Evolutionary conservation across 2,888 invertebrate species (phyloP), one percentile per base, ranked within the genome.

Genomic region (Latrodectus hesperus): DNA sequence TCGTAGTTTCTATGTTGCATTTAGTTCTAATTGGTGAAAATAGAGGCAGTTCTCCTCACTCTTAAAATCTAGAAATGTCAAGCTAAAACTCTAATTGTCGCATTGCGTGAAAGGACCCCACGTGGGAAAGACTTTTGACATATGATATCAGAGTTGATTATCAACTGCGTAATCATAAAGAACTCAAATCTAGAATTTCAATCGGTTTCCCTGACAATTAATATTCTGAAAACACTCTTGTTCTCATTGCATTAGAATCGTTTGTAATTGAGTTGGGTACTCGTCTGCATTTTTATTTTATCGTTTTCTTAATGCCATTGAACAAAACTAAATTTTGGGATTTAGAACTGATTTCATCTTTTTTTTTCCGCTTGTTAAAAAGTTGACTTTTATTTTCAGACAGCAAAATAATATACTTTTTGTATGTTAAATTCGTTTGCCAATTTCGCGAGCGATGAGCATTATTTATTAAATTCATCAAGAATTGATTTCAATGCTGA

Each of bases 51-150:
- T 14, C 12, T 60, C 6, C 6, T 60, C n/a, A n/a, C 60, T 60
- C 14, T 12, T 16, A 60, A 60, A 60, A 60, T 60, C 60, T 60
- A 12, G 60, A 60, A 60, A 60, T n/a, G 60, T 60, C 60, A 60
- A 38, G 0, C 60, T 60, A n/a, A 60, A 22, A 22, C 65, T 76
- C 38, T 76, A 65, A 76, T 65, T 65, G 76, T 60, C 65, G 11
- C n/a, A 76, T 76, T 51, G 76, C 76, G 76, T 76, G 76, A 65
- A 76, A n/a, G 49, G 65, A 65, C 76, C 65, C 64, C 76, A 55
- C 65, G n/a, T 12, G n/a, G n/a, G n/a, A n/a, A 16, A 60, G 12
- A 60, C 11, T n/a, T 38, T 60, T 60, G 60, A 60, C 60, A n/a
- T 60, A 60, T 11, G 60, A 11, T 60, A 60, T 60, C 60, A 60